Conservation (phyloP, 1,140 invertebrate genomes). For the Ceratosolen fusciceps region DNA sequence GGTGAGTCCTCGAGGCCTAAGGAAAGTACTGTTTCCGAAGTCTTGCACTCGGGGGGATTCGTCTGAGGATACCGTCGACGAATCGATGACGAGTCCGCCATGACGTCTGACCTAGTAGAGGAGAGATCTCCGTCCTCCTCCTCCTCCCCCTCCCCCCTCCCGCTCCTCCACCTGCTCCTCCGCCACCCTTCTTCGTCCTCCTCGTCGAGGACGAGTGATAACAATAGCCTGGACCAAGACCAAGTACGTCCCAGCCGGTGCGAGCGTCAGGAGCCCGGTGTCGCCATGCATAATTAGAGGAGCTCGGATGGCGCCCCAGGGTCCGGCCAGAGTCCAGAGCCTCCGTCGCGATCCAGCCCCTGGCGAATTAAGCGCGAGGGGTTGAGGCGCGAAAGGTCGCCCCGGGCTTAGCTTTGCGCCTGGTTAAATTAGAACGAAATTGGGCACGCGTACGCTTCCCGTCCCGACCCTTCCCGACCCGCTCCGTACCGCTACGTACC, state of each 20-base stretch:
- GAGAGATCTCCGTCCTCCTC: not conserved
- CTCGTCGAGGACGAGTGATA: no score
- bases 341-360: not conserved
- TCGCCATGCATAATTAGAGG: not conserved
- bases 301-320: not conserved
- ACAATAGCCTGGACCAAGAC: no score
- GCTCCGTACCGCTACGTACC: no score
- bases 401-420: slow-evolving; percentile 1
- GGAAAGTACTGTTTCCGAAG: no score
- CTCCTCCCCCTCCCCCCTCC: not conserved
- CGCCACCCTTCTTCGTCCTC: not conserved
- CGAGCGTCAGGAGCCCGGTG: not conserved
- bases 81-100: no score
- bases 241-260: no score
- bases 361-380: not conserved
- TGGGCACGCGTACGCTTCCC: not conserved
- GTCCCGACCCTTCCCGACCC: not conserved
- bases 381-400: not conserved
- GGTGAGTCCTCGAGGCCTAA: no score
- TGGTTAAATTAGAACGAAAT: slow-evolving; percentile 38
- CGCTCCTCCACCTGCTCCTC: not conserved
- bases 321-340: not conserved
- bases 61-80: no score
- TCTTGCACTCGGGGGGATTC: no score
- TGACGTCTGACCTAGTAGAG: no score